Evolutionary conservation across 2,888 invertebrate species (phyloP), one percentile per base, ranked within the genome.

Genomic region (Erpobdella octoculata): DNA sequence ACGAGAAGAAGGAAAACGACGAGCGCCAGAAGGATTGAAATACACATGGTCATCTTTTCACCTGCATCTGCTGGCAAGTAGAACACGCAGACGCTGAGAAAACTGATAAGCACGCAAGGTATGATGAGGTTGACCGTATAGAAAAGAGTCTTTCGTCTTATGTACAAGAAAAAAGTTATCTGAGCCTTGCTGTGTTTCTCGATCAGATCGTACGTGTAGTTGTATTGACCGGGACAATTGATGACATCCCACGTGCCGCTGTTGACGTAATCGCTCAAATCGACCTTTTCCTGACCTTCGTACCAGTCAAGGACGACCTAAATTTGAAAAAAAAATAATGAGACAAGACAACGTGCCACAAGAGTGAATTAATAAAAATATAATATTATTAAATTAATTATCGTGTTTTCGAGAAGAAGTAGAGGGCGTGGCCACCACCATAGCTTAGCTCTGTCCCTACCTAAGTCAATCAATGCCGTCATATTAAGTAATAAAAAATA

Each of bases 91-190:
- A 97, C 94, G 68, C 74, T 74, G 78, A 98, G 90, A 85, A 98
- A 97, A 78, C 96, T 96, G 86, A 99, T 98, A 78, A 97, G 87
- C 75, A 98, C 96, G 46, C 97, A 97, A 46, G 98, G 98, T 79
- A 98, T 88, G 81, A 98, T 97, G 84, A 99, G 90, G 86, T 99
- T 99, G 79, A 99, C 96, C 6, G 98, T 98, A 85, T 99, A 98
- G 87, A 99, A 98, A 72, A 98, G 87, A 3, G 98, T 98, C 85
- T 99, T 98, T 77, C 98, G 87, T 74, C 97, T 88, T 78, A 97
- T 93, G 75, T 66, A n/a, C 15, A 75, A 46, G 85, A 91, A 93
- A 85, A 96, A 97, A n/a, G 94, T 93, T 79, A 97, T 95, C 84
- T 76, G 72, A 1, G 75, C 70, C 62, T 73, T 75, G 69, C 74